These are phyloP conservation scores for Monodelphis domestica DNA, from an alignment of 2,797 vertebrate species.

Conservation along the genomic window DNA sequence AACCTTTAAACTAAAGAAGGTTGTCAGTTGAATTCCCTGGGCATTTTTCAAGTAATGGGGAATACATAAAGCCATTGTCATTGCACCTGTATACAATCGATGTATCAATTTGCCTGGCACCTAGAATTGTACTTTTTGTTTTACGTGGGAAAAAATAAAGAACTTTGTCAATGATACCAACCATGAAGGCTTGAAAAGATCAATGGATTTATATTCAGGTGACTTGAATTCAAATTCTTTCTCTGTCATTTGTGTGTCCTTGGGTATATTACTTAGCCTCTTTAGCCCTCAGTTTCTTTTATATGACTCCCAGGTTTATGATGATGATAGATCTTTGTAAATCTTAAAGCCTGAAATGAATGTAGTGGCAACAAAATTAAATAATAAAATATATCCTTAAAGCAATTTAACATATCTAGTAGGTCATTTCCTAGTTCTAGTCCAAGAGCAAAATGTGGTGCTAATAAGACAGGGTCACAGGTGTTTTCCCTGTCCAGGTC, in stretches of 20 bases:
- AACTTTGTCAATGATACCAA: neutral
- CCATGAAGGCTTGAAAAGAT: neutral
- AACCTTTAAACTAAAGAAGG: neutral
- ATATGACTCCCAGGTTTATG: neutral
- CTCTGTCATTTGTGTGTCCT: neutral
- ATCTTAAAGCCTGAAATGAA: neutral
- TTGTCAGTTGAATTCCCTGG: neutral
- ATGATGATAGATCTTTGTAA: neutral
- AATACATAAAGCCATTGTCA: neutral
- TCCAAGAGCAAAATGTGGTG: neutral
- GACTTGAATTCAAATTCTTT: neutral
- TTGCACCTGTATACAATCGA: neutral
- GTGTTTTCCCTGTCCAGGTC: neutral
- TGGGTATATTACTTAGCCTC: neutral
- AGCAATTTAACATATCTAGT: neutral
- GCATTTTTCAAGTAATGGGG: neutral
- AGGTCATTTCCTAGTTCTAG: neutral
- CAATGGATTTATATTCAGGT: neutral
- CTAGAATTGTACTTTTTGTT: neutral
- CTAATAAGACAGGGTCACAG: neutral
- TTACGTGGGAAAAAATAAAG: neutral
- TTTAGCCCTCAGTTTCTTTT: neutral
- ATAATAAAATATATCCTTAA: neutral
- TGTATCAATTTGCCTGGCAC: neutral
- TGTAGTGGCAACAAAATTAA: neutral